Evolutionary conservation across 2,888 invertebrate genomes (phyloP).

Genomic region (Sinhomidia bicolor): DNA sequence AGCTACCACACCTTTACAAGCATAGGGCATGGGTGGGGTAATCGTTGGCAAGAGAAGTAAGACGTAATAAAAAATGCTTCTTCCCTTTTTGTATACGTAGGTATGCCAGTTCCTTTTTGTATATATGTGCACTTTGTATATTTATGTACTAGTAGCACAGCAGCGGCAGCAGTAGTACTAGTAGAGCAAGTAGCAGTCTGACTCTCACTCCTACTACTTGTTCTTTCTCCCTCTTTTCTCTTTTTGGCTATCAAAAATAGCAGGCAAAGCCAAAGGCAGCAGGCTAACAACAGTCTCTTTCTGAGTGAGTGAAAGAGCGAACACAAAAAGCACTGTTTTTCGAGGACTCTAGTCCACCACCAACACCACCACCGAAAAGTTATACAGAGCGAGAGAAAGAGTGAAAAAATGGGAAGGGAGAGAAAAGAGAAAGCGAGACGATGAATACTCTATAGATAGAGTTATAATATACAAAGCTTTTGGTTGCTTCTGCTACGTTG

Average conservation of each 20-base stretch:
- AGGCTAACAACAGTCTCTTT: slow-evolving; percentile 49
- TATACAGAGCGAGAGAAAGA: slow-evolving; percentile 29
- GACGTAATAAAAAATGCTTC: slow-evolving; percentile 71
- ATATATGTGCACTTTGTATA: slow-evolving; percentile 34
- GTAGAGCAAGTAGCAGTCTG: slow-evolving; percentile 42
- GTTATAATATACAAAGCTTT: neutral
- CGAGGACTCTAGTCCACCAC: slow-evolving; percentile 69
- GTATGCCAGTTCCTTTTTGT: slow-evolving; percentile 49
- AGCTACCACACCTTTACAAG: slow-evolving; percentile 72
- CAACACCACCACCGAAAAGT: slow-evolving; percentile 60
- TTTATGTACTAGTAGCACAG: slow-evolving; percentile 24
- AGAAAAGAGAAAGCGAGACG: slow-evolving; percentile 61
- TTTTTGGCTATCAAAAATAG: slow-evolving; percentile 9
- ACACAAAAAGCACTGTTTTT: slow-evolving; percentile 68
- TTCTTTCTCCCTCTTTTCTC: slow-evolving; percentile 34
- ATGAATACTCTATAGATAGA: slow-evolving; percentile 40
- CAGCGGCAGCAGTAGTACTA: slow-evolving; percentile 9
- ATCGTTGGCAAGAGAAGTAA: slow-evolving; percentile 75
- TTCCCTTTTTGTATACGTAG: slow-evolving; percentile 64
- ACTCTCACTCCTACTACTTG: slow-evolving; percentile 63
- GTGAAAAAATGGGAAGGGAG: slow-evolving; percentile 31
- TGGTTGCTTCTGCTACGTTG: slow-evolving; percentile 28
- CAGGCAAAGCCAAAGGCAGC: slow-evolving; percentile 44
- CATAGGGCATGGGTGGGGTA: slow-evolving; percentile 74
- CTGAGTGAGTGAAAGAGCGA: slow-evolving; percentile 54